Evolutionary conservation across 2,888 invertebrate species (phyloP).

Genomic region (Eupeodes luniger): DNA sequence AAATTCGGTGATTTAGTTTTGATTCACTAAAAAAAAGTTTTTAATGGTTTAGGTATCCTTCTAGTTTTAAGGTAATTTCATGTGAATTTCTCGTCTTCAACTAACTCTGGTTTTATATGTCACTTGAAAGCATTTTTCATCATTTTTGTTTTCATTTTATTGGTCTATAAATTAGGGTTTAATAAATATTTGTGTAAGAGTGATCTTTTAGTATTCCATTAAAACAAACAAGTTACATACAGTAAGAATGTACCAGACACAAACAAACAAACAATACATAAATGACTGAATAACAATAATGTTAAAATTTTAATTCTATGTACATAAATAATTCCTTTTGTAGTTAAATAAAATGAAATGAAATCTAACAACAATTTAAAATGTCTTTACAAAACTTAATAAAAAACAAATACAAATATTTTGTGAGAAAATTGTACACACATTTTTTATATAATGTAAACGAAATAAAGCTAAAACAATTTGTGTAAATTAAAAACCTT

Average conservation of each 20-base stretch:
- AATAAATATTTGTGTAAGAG: background rate
- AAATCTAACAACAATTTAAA: conserved; percentile 17
- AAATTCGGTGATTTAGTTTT: no score
- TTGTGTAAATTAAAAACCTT: background rate
- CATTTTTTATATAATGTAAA: conserved; percentile 44
- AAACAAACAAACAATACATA: conserved; percentile 9
- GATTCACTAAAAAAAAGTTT: no score
- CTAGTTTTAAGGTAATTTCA: no score
- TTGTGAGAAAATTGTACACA: conserved; percentile 73
- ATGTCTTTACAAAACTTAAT: conserved; percentile 23
- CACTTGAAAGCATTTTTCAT: no score
- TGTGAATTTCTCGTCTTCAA: no score
- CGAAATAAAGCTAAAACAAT: background rate
- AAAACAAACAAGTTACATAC: background rate
- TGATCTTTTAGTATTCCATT: background rate
- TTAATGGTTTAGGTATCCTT: no score
- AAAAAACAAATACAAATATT: conserved; percentile 52
- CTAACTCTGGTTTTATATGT: no score
- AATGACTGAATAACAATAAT: conserved; percentile 71
- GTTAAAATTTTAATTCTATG: conserved; percentile 36
- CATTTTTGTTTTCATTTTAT: no score
- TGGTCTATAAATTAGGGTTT: no score
- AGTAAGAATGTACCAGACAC: conserved; percentile 8
- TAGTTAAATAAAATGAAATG: conserved; percentile 59
- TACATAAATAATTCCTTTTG: conserved; percentile 36